Conservation (phyloP, 64 coral and sea anemone species). For the Porites australiensis region DNA sequence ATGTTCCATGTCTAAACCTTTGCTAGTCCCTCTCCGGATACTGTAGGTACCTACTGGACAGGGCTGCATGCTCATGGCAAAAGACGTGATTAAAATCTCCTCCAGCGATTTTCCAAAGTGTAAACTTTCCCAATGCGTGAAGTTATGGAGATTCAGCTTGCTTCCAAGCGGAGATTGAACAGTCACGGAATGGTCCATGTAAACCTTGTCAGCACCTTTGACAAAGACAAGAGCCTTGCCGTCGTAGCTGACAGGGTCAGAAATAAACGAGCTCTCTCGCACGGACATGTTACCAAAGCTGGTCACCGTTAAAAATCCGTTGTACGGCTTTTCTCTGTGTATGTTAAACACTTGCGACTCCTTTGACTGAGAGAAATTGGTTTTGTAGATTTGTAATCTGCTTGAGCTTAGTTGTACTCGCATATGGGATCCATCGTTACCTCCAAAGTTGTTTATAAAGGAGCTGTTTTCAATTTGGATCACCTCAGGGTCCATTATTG, state of each 20-base stretch:
- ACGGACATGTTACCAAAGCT: not conserved
- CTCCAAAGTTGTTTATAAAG: slow-evolving; percentile 51
- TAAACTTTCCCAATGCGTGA: not conserved
- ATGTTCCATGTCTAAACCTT: not conserved
- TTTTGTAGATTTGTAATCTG: not conserved
- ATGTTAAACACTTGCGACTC: not conserved
- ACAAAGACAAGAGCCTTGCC: slow-evolving; percentile 1
- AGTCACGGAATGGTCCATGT: not conserved
- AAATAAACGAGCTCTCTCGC: slow-evolving; percentile 7
- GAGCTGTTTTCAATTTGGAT: not conserved
- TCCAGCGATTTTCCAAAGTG: not conserved
- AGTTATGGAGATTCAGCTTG: slow-evolving; percentile 12
- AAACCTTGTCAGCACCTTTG: not conserved
- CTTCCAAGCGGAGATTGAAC: not conserved
- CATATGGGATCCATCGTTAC: slow-evolving; percentile 13
- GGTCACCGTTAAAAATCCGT: slow-evolving; percentile 36
- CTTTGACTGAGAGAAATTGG: slow-evolving; percentile 6
- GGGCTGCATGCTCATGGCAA: not conserved
- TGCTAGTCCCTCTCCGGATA: slow-evolving; percentile 1
- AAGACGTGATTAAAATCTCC: not conserved
- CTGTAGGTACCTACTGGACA: slow-evolving; percentile 28
- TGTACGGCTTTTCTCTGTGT: not conserved
- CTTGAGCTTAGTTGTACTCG: not conserved
- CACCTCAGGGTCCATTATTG: not conserved
- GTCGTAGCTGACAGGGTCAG: not conserved